Evolutionary conservation across 2,113 vertebrate species (phyloP).

Genomic region (Phycodurus eques): DNA sequence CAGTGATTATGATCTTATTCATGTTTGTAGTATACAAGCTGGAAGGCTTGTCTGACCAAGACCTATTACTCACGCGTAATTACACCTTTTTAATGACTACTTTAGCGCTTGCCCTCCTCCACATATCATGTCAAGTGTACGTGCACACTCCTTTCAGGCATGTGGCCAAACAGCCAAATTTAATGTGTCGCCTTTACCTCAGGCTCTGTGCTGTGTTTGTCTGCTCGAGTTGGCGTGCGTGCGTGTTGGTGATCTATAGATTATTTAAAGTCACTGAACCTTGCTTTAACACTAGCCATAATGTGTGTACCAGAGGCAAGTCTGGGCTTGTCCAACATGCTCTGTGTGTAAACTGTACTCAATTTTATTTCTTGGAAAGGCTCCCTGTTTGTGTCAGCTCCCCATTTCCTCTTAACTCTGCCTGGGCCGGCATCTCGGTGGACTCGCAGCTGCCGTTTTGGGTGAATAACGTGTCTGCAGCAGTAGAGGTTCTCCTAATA

Average conservation of each 20-base stretch:
- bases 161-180: background rate
- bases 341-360: conserved; percentile 59
- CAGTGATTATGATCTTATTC: background rate
- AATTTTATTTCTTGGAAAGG: conserved; percentile 67
- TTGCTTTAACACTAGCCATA: conserved; percentile 41
- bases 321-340: conserved; percentile 71
- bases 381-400: conserved; percentile 61
- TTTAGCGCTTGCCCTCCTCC: conserved; percentile 16
- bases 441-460: conserved; percentile 54
- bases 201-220: background rate
- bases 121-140: conserved; percentile 11
- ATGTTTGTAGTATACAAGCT: background rate
- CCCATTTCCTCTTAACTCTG: conserved; percentile 50
- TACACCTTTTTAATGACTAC: conserved; percentile 17
- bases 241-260: conserved; percentile 5
- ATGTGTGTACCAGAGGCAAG: conserved; percentile 66
- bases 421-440: conserved; percentile 42
- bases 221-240: background rate
- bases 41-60: background rate
- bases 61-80: conserved; percentile 28
- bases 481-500: conserved; percentile 33
- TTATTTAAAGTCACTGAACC: conserved; percentile 30
- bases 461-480: conserved; percentile 30
- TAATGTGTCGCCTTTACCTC: background rate
- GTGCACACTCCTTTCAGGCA: conserved; percentile 1